A percentile compares a stretch with the other conserved stretches of the same genome.
Evolutionary conservation across 2,888 invertebrate genomes (phyloP).

Genomic region (Oegoconia quadripuncta): DNA sequence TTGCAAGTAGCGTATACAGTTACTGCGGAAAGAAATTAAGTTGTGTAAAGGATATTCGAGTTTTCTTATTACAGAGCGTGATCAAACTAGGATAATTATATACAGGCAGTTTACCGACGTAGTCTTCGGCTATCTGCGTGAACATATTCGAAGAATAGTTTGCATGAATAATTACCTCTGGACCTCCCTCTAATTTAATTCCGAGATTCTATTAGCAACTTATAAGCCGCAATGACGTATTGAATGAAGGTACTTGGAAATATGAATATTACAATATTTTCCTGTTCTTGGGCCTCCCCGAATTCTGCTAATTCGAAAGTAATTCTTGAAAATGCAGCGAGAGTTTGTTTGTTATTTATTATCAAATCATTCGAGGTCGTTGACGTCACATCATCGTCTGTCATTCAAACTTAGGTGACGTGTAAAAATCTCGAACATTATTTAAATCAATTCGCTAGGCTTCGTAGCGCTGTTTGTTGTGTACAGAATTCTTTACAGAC

Average conservation of each 20-base stretch:
- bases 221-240: neutral
- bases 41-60: too few species aligned
- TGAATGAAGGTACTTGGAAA: neutral
- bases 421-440: neutral
- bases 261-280: constrained; percentile 32
- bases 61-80: too few species aligned
- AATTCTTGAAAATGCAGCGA: constrained; percentile 57
- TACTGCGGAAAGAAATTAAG: too few species aligned
- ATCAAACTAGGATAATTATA: too few species aligned
- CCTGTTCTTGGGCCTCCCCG: constrained; percentile 49
- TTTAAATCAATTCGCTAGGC: neutral
- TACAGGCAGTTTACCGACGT: too few species aligned
- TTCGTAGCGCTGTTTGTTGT: too few species aligned
- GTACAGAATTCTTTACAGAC: too few species aligned
- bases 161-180: too few species aligned
- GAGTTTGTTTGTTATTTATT: constrained; percentile 39
- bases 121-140: too few species aligned
- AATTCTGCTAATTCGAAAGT: constrained; percentile 54
- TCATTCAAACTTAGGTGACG: constrained; percentile 11
- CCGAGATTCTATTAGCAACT: neutral
- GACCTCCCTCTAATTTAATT: too few species aligned
- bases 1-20: too few species aligned
- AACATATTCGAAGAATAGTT: too few species aligned
- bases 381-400: constrained; percentile 30
- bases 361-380: constrained; percentile 42